Conservation (phyloP, 2,113 vertebrate genomes). For the Mirounga angustirostris region DNA sequence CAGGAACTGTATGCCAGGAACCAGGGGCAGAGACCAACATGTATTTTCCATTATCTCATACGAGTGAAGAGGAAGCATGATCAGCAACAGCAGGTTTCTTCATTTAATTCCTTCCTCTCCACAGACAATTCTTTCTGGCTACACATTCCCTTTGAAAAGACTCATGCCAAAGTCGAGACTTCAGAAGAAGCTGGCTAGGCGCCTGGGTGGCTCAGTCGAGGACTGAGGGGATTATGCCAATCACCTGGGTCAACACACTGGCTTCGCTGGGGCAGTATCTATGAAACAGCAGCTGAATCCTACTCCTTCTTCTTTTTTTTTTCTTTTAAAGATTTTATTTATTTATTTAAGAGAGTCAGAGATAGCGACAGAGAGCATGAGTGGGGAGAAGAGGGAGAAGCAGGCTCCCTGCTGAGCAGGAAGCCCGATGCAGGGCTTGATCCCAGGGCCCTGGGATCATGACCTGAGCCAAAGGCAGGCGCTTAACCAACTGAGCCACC, state of each 20-base stretch:
- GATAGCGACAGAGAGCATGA: too few species aligned
- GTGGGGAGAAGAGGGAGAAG: too few species aligned
- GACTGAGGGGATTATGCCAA: background rate
- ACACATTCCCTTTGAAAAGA: background rate
- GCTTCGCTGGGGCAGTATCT: background rate
- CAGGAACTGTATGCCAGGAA: background rate
- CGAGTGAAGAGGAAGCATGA: background rate
- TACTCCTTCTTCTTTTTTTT: background rate
- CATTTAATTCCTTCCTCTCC: background rate
- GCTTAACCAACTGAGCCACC: too few species aligned
- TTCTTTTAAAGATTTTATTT: too few species aligned
- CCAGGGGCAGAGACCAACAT: background rate
- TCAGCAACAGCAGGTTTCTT: background rate
- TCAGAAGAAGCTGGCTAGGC: background rate
- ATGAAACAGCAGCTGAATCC: background rate
- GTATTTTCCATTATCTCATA: background rate
- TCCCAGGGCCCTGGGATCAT: too few species aligned
- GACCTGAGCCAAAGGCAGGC: too few species aligned
- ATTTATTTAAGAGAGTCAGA: too few species aligned
- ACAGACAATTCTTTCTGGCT: background rate
- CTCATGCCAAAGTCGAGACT: background rate
- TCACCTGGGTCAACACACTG: accelerated
- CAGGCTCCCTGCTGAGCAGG: too few species aligned
- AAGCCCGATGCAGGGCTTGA: too few species aligned
- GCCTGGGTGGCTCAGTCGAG: too few species aligned